phyloP scores from a whole-genome alignment of 1,140 invertebrate genomes.

The Drosophila repleta region DNA sequence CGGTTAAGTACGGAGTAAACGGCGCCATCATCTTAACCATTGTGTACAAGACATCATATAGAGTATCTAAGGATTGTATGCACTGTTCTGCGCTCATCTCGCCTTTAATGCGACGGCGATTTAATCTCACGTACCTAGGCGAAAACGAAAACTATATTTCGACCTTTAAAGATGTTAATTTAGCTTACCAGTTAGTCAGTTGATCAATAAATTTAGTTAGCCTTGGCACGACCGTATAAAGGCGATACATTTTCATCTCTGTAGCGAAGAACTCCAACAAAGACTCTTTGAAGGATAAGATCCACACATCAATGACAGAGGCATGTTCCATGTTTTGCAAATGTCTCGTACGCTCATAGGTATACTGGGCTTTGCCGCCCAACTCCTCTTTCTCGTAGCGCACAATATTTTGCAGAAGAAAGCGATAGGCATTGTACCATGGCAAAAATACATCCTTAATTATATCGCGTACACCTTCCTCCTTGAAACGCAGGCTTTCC shows the following conservation, averaged over 20 bases:
- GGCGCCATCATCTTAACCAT: slow-evolving; percentile 98
- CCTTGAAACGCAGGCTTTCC: slow-evolving; percentile 98
- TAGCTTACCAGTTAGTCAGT: slow-evolving; percentile 94
- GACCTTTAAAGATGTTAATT: background rate
- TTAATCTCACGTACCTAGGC: slow-evolving; percentile 94
- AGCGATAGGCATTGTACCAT: slow-evolving; percentile 99
- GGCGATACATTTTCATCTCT: slow-evolving; percentile 97
- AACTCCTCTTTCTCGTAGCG: slow-evolving; percentile 90
- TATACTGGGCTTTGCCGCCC: slow-evolving; percentile 84
- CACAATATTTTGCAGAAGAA: slow-evolving; percentile 96
- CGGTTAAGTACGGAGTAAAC: slow-evolving; percentile 98
- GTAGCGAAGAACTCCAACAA: slow-evolving; percentile 93
- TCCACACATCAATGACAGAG: slow-evolving; percentile 99
- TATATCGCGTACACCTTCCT: slow-evolving; percentile 97
- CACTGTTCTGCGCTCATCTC: slow-evolving; percentile 92
- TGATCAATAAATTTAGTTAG: slow-evolving; percentile 98
- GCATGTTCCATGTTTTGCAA: slow-evolving; percentile 73
- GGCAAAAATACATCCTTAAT: slow-evolving; percentile 99
- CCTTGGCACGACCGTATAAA: slow-evolving; percentile 97
- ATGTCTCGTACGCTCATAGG: slow-evolving; percentile 87
- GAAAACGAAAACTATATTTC: no score
- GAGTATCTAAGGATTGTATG: slow-evolving; percentile 92
- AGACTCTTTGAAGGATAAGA: slow-evolving; percentile 97
- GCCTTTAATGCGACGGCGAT: slow-evolving; percentile 96
- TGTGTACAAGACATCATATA: slow-evolving; percentile 94